Evolutionary conservation across 2,888 invertebrate genomes (phyloP), one percentile per base, ranked within the genome.

Genomic region (Troilus luridus): DNA sequence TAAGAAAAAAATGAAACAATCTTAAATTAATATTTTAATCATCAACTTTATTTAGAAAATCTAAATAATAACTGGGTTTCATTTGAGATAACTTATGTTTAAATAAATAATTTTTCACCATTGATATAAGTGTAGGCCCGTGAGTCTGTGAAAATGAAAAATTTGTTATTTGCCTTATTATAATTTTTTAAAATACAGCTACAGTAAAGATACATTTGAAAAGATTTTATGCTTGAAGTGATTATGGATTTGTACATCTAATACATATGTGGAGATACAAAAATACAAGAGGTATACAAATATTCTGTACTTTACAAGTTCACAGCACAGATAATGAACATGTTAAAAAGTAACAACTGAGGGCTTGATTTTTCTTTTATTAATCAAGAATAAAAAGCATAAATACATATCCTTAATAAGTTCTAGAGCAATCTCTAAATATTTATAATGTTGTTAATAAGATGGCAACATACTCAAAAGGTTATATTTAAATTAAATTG

Each of bases 111-210:
- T 58, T 85, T 85, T 85, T 85, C 85, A 85, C 85, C 85, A 85
- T 85, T 85, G 85, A 85, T 0, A 56, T 58, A 85, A 85, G 85
- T n/a, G 85, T 56, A 54, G 85, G 17, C n/a, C n/a, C 56, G n/a
- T 58, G 85, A 85, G 85, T 85, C 85, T 85, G 85, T 9, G 85
- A 85, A 85, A 85, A 85, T 85, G 85, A 85, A 85, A 85, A 85
- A 56, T 21, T 56, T 85, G 17, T 85, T 85, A 85, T 58, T 85
- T 85, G 27, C 41, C 41, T 19, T 41, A 41, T 19, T 77, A 19
- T 41, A 77, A 77, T 27, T 77, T 12, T 24, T 14, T 17, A 77
- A 77, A 27, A 27, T 72, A 72, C 6, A 24, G 24, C 5, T 72
- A 72, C 11, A 64, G 11, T 62, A 54, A 59, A 6, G 24, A 64